These are phyloP conservation scores for Trematomus loennbergii DNA, from an alignment of 2,113 vertebrate genomes.

Conservation along the genomic window DNA sequence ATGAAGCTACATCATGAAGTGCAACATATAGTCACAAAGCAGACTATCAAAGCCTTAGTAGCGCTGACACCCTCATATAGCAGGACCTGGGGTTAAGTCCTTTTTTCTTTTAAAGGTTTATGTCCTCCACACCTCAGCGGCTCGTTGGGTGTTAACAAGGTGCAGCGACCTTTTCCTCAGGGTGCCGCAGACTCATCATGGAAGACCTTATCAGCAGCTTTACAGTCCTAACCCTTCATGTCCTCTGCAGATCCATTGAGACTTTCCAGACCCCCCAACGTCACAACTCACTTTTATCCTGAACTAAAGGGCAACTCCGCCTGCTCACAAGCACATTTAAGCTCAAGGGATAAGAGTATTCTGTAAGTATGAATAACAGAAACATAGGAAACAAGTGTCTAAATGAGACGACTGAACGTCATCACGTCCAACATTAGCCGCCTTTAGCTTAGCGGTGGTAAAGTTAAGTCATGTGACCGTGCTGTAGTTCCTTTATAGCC, in stretches of 20 bases:
- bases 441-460: no score
- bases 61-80: not conserved
- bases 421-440: no score
- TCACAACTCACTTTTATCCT: conserved; percentile 4
- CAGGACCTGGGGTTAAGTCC: not conserved
- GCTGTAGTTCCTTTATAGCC: no score
- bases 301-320: conserved; percentile 8
- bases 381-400: not conserved
- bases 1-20: not conserved
- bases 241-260: conserved; percentile 20
- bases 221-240: conserved; percentile 37
- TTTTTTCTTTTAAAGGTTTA: not conserved
- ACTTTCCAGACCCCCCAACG: conserved; percentile 8
- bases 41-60: not conserved
- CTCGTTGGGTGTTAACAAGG: conserved; percentile 34
- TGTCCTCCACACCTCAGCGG: conserved; percentile 20
- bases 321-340: not conserved
- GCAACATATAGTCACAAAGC: not conserved
- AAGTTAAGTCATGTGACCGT: no score
- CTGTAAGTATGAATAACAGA: not conserved
- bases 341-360: conserved; percentile 11
- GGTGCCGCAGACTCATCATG: conserved; percentile 32
- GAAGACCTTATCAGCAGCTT: conserved; percentile 59
- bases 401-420: no score
- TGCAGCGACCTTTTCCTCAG: conserved; percentile 1